A percentile compares a stretch with the other conserved stretches of the same genome.
phyloP scores from a whole-genome alignment of 2,888 invertebrate species.

The Trachelus iudaicus region DNA sequence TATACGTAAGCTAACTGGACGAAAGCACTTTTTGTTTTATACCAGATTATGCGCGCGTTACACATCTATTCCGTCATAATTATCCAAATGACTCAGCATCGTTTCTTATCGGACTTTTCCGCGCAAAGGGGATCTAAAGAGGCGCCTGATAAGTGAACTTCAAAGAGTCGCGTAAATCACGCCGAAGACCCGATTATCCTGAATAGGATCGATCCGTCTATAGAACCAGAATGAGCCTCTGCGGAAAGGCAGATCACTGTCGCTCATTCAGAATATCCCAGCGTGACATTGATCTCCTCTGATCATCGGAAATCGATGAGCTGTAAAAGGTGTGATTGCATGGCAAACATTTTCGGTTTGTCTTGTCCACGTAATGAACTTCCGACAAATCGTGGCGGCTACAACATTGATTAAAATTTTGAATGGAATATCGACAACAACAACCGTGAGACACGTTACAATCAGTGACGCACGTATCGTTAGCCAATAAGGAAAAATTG shows the following conservation, averaged over 20 bases:
- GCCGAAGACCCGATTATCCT: not conserved
- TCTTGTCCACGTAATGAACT: not conserved
- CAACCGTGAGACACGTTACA: not conserved
- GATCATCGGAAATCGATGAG: not conserved
- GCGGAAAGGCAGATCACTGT: slow-evolving; percentile 13
- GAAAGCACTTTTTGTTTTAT: slow-evolving; percentile 10
- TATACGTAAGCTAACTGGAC: not conserved
- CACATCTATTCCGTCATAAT: slow-evolving; percentile 6
- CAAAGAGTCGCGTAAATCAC: slow-evolving; percentile 14
- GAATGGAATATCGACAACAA: not conserved
- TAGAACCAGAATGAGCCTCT: not conserved
- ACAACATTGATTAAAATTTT: not conserved
- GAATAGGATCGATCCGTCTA: not conserved
- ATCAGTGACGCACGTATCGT: not conserved
- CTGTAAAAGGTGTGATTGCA: not conserved
- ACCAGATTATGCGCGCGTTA: not conserved
- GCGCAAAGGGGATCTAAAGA: not conserved
- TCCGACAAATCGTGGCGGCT: not conserved
- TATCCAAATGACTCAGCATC: not conserved
- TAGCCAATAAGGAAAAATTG: not conserved
- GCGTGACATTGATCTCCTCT: not conserved
- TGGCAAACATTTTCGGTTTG: not conserved
- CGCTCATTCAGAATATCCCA: not conserved
- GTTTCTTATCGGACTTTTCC: not conserved
- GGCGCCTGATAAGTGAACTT: not conserved